Percentiles rank a stretch among this genome's conserved stretches.
Conservation (phyloP, 2,113 vertebrate genomes). For the Anguilla japonica region DNA sequence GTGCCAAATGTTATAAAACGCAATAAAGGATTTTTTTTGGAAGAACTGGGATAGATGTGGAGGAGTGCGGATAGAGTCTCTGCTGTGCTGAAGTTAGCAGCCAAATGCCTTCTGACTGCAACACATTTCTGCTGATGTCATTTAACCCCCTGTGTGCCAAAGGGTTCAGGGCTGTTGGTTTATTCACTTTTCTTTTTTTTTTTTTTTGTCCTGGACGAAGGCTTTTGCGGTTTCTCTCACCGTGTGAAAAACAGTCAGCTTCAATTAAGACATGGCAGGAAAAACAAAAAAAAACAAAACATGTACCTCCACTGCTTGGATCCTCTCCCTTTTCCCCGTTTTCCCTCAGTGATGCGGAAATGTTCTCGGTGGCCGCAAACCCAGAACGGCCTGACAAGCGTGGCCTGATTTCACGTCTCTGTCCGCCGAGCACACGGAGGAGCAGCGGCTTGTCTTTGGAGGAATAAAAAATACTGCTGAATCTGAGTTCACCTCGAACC, state of each 20-base stretch:
- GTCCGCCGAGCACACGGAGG: neutral
- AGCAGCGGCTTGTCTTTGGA: too few species aligned
- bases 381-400: neutral
- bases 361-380: neutral
- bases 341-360: neutral
- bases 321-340: neutral
- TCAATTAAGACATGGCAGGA: neutral
- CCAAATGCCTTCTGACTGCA: constrained; percentile 78
- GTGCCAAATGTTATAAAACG: constrained; percentile 83
- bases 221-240: neutral
- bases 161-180: neutral
- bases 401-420: neutral
- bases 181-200: neutral
- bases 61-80: constrained; percentile 11
- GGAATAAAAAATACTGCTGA: too few species aligned
- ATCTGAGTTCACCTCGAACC: neutral
- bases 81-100: constrained; percentile 75
- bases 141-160: constrained; percentile 72
- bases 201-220: neutral
- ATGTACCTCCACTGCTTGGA: neutral
- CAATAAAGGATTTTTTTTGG: constrained; percentile 74
- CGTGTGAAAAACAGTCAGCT: neutral
- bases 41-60: constrained; percentile 48
- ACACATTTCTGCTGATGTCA: constrained; percentile 79
- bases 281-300: neutral